Conservation (phyloP, 2,888 invertebrate species). For the Nyleta sp. region DNA sequence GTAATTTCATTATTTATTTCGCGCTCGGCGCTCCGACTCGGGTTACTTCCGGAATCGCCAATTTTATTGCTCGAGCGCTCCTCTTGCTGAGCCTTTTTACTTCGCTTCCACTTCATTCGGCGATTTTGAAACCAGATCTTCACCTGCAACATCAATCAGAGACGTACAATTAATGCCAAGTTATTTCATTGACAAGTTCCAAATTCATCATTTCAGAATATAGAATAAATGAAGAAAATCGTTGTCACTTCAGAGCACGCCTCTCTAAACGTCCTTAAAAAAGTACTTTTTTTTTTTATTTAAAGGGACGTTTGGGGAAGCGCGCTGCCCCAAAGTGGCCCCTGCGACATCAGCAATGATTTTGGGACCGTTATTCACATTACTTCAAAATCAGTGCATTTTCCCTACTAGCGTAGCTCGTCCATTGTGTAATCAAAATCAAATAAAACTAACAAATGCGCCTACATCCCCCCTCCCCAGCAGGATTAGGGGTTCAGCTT, state of each 20-base stretch:
- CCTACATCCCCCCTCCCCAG: slow-evolving; percentile 1
- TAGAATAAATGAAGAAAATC: slow-evolving; percentile 40
- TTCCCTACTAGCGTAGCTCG: neutral
- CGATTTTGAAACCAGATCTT: slow-evolving; percentile 99
- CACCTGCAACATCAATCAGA: slow-evolving; percentile 85
- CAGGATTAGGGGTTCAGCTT: slow-evolving; percentile 2
- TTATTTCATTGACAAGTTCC: too few relatives aligned
- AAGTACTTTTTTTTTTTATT: neutral
- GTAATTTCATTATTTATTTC: slow-evolving; percentile 71
- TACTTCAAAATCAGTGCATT: neutral
- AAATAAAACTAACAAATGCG: too few relatives aligned
- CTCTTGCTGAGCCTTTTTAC: slow-evolving; percentile 97
- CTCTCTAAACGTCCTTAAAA: too few relatives aligned
- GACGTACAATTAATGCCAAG: neutral
- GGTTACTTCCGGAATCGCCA: slow-evolving; percentile 79
- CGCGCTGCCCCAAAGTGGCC: slow-evolving; percentile 1
- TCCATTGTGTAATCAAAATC: too few relatives aligned
- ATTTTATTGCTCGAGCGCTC: slow-evolving; percentile 84
- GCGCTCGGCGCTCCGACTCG: slow-evolving; percentile 66
- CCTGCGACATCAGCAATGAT: neutral
- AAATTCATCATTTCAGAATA: too few relatives aligned
- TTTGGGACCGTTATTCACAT: slow-evolving; percentile 1
- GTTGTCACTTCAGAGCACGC: too few relatives aligned
- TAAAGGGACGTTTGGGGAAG: neutral
- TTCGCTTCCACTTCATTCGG: slow-evolving; percentile 99